Conservation (phyloP, 2,113 vertebrate species). For the Coptodon bakossiorum region DNA sequence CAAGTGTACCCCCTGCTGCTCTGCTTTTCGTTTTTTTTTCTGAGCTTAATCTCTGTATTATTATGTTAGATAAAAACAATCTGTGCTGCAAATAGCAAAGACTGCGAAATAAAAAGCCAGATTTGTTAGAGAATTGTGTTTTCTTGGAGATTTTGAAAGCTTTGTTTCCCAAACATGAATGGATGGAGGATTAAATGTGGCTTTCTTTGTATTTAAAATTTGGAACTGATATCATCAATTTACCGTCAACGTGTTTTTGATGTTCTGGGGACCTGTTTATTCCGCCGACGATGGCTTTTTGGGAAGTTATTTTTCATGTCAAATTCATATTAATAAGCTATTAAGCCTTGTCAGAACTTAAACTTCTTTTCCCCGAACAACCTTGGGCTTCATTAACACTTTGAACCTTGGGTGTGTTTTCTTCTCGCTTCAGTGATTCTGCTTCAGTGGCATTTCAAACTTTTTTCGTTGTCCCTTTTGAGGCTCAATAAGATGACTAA, state of each 20-base stretch:
- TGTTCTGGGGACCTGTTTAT: neutral
- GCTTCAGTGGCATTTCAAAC: neutral
- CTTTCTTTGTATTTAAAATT: neutral
- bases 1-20: conserved; percentile 41
- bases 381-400: conserved; percentile 47
- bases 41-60: conserved; percentile 35
- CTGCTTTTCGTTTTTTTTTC: conserved; percentile 19
- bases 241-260: neutral
- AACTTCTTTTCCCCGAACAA: conserved; percentile 23
- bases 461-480: conserved; percentile 3
- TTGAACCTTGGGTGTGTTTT: conserved; percentile 18
- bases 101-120: neutral
- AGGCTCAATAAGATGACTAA: neutral
- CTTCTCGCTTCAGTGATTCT: conserved; percentile 10
- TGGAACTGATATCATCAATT: neutral
- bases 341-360: conserved; percentile 24
- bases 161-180: neutral
- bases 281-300: neutral
- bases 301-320: conserved; percentile 14
- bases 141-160: neutral
- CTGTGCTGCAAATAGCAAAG: neutral
- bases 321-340: conserved; percentile 15
- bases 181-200: neutral
- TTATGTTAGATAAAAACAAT: conserved; percentile 21
- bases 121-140: neutral